Evolutionary conservation across 2,888 invertebrate genomes (phyloP).

Genomic region (Anoncus sp.): DNA sequence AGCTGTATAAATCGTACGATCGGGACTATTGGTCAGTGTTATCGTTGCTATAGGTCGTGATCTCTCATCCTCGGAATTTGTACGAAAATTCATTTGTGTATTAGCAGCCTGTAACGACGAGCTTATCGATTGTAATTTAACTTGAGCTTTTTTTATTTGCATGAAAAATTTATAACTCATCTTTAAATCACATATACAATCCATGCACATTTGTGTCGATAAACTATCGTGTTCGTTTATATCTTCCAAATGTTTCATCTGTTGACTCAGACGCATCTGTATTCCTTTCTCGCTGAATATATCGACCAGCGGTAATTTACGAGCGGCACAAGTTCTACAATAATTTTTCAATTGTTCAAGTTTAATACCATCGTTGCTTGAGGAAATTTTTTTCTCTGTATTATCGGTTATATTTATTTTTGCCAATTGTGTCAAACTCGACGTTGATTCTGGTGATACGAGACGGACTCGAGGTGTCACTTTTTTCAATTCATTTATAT

Average conservation of each 20-base stretch:
- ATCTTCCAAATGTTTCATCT: conserved; percentile 79
- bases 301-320: conserved; percentile 80
- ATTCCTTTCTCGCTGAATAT: conserved; percentile 80
- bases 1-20: conserved; percentile 14
- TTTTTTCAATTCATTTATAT: conserved; percentile 80
- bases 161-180: conserved; percentile 82
- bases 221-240: conserved; percentile 76
- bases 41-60: conserved; percentile 10
- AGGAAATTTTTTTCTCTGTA: conserved; percentile 31
- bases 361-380: conserved; percentile 49
- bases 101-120: conserved; percentile 63
- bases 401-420: conserved; percentile 31
- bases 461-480: conserved; percentile 78
- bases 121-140: conserved; percentile 78
- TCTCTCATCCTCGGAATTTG: conserved; percentile 44
- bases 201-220: conserved; percentile 82
- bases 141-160: conserved; percentile 81
- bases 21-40: conserved; percentile 1
- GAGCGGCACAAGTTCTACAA: conserved; percentile 81
- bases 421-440: conserved; percentile 69
- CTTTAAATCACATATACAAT: conserved; percentile 81
- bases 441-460: conserved; percentile 71
- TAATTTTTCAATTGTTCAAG: conserved; percentile 78
- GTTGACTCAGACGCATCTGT: conserved; percentile 80
- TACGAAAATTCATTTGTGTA: conserved; percentile 15